These are phyloP conservation scores for Lasaia peninsularis DNA, from an alignment of 1,140 invertebrate species.

Conservation along the genomic window DNA sequence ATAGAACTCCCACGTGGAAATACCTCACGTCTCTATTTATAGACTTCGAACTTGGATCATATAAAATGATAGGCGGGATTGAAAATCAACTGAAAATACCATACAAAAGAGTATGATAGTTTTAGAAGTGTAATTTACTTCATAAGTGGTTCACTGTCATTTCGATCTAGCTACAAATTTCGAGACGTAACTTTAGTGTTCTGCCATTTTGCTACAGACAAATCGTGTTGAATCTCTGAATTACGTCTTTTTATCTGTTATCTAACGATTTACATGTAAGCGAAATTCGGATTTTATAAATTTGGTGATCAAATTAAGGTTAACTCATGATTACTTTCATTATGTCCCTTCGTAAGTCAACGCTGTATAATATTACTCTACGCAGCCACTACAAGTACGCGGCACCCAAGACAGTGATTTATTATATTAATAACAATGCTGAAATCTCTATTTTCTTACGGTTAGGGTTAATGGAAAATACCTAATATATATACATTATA, in stretches of 20 bases:
- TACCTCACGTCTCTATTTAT: slow-evolving; percentile 71
- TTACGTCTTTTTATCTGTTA: slow-evolving; percentile 22
- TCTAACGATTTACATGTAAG: slow-evolving; percentile 17
- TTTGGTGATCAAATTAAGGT: neutral
- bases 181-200: slow-evolving; percentile 9
- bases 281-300: slow-evolving; percentile 12
- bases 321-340: neutral
- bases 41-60: slow-evolving; percentile 66
- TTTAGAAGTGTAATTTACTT: slow-evolving; percentile 19
- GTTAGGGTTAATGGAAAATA: too few relatives aligned
- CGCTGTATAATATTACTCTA: neutral
- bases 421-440: too few relatives aligned
- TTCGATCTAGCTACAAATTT: slow-evolving; percentile 6
- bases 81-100: slow-evolving; percentile 33
- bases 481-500: too few relatives aligned
- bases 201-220: slow-evolving; percentile 31
- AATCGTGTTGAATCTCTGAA: slow-evolving; percentile 13
- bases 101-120: neutral
- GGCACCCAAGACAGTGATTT: too few relatives aligned
- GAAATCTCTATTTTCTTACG: too few relatives aligned
- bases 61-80: slow-evolving; percentile 54
- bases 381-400: neutral
- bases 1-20: slow-evolving; percentile 72
- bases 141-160: neutral
- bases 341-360: slow-evolving; percentile 1